These are phyloP conservation scores for Pseudobourletiella spinata DNA, from an alignment of 1,140 invertebrate genomes.

Conservation along the genomic window DNA sequence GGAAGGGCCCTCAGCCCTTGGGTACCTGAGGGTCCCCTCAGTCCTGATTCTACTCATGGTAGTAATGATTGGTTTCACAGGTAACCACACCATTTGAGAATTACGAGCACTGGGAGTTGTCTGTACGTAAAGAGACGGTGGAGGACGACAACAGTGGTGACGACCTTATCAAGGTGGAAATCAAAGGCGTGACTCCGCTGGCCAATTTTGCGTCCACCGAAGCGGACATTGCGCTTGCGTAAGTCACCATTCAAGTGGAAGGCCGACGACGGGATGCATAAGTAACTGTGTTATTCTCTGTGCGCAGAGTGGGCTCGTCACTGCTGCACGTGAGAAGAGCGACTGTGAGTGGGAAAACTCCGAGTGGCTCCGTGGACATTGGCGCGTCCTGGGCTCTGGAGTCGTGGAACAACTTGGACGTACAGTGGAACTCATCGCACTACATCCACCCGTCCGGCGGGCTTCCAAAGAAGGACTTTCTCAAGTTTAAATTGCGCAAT, in stretches of 20 bases:
- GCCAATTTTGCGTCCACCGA: constrained; percentile 4
- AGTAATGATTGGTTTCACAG: constrained; percentile 9
- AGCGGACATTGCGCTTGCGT: not conserved
- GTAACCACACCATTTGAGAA: constrained; percentile 21
- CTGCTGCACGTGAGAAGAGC: constrained; percentile 14
- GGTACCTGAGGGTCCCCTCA: too few species aligned
- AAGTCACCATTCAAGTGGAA: constrained; percentile 3
- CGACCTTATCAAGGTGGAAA: not conserved
- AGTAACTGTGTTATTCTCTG: not conserved
- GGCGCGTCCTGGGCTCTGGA: constrained; percentile 16
- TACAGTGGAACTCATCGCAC: constrained; percentile 15
- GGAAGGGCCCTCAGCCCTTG: not conserved
- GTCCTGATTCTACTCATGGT: not conserved
- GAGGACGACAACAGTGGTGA: constrained; percentile 6
- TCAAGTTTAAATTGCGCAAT: constrained; percentile 28
- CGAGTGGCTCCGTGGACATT: constrained; percentile 20
- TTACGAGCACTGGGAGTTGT: constrained; percentile 25
- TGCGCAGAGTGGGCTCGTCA: constrained; percentile 18
- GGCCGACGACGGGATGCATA: not conserved
- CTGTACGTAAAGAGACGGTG: not conserved
- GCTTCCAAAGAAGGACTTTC: constrained; percentile 7
- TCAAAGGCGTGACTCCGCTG: constrained; percentile 17
- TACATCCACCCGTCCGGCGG: not conserved
- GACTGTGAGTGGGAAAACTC: constrained; percentile 16
- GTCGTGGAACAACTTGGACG: constrained; percentile 30